Evolutionary conservation across 2,113 vertebrate species (phyloP).

Genomic region (Xerus inauris): DNA sequence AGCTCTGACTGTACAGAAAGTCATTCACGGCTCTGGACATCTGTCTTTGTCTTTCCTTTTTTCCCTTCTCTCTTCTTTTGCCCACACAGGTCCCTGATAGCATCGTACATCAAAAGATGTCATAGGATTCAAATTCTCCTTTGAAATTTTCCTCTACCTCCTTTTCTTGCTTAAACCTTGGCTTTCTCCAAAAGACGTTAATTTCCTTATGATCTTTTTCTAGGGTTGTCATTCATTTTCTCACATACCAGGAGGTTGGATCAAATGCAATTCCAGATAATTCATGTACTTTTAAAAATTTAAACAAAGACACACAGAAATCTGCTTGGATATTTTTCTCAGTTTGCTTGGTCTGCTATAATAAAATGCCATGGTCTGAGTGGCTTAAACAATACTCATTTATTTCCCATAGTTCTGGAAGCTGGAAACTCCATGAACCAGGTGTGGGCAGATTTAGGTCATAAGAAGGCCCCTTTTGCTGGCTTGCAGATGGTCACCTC

Average conservation of each 20-base stretch:
- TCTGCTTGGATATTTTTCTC: neutral
- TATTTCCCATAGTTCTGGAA: neutral
- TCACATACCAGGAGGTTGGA: neutral
- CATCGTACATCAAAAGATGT: neutral
- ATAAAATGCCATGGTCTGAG: neutral
- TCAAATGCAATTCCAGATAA: neutral
- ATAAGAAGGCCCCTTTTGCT: no score
- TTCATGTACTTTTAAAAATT: neutral
- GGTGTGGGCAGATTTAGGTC: neutral
- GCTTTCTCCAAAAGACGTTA: neutral
- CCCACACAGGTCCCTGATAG: neutral
- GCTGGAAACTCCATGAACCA: neutral
- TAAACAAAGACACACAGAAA: neutral
- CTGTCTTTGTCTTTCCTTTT: neutral
- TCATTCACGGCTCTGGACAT: neutral
- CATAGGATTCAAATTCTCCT: neutral
- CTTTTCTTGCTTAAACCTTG: neutral
- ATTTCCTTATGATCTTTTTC: neutral
- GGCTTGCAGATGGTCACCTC: neutral
- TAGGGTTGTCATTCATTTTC: neutral
- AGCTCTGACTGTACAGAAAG: neutral
- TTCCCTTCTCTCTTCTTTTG: neutral
- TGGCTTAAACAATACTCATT: neutral
- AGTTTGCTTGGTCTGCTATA: neutral
- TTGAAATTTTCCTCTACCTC: neutral